Base-by-base conservation (phyloP, 1,140 invertebrate genomes). In the Plectrocnemia conspersa region DNA sequence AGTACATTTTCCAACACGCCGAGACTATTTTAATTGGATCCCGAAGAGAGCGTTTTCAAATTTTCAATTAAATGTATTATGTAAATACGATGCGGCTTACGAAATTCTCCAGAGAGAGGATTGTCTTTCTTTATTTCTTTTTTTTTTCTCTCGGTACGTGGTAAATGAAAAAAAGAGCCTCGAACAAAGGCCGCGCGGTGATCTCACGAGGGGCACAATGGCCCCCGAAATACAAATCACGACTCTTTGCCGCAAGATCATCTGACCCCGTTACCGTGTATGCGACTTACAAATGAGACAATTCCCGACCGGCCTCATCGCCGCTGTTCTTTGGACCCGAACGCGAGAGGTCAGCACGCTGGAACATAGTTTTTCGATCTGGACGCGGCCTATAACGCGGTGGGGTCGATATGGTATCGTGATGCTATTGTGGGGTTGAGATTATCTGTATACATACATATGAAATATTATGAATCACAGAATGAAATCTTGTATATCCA, bases 221-320 rank as follows among this genome's bases (percentile, higher is more conserved):
- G 53, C 45, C 41, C 32, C 53, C 44, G 47, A 55, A 55, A 55
- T 55, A 48, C 42, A 55, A 55, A 55, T 48, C 53, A 55, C 53
- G 53, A 55, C 53, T 55, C 44, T 54, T 22, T 33, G 35, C 52
- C 13, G 53, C n/a, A n/a, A 29, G 53, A 52, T 29, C 44, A 36
- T n/a, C 32, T 46, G 53, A 55, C 53, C 53, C 45, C 53, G 33
- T 54, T 54, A 36, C 25, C 15, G 15, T 16, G 35, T 38, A 38
- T 9, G 35, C n/a, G 29, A 38, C 45, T 47, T 25, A 48, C 53
- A 55, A 55, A 55, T 48, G 35, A 55, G 42, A 55, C 45, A 55
- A 47, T 54, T 54, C 13, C 29, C 18, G 19, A 18, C 23, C 47
- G 5, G 36, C 23, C 15, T 33, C 29, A 38, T 54, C 41, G 41